A percentile compares a stretch with the other conserved stretches of the same genome.
These are phyloP conservation scores for Pasiphila rectangulata DNA, from an alignment of 2,888 invertebrate genomes.

Conservation along the genomic window DNA sequence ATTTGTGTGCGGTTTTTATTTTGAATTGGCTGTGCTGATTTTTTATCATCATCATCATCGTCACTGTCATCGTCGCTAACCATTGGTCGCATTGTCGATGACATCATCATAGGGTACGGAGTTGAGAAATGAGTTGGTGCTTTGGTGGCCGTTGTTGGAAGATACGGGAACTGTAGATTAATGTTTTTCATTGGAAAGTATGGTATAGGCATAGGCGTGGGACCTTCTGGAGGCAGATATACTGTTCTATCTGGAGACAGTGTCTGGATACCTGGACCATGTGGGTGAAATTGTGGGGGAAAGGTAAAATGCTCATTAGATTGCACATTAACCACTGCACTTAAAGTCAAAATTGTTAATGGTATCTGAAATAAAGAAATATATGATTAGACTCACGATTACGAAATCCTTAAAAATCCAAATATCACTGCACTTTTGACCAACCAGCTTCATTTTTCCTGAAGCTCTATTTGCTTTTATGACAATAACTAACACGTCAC, in stretches of 20 bases:
- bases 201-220: slow-evolving; percentile 58
- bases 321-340: slow-evolving; percentile 43
- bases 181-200: slow-evolving; percentile 60
- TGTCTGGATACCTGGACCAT: slow-evolving; percentile 44
- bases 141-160: slow-evolving; percentile 62
- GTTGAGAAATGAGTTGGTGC: slow-evolving; percentile 55
- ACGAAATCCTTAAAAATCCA: slow-evolving; percentile 39
- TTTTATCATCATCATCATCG: slow-evolving; percentile 42
- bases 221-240: slow-evolving; percentile 66
- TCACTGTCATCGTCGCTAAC: slow-evolving; percentile 49
- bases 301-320: slow-evolving; percentile 61
- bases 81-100: slow-evolving; percentile 51
- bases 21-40: slow-evolving; percentile 28
- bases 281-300: slow-evolving; percentile 58
- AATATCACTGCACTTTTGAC: slow-evolving; percentile 53
- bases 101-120: slow-evolving; percentile 55
- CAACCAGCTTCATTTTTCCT: slow-evolving; percentile 74
- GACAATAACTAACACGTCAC: slow-evolving; percentile 61
- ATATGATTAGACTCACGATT: slow-evolving; percentile 45
- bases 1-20: slow-evolving; percentile 47
- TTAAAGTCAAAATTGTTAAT: slow-evolving; percentile 49
- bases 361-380: slow-evolving; percentile 60
- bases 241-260: slow-evolving; percentile 61
- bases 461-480: slow-evolving; percentile 55
- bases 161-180: slow-evolving; percentile 58